A percentile compares a stretch with the other conserved stretches of the same genome.
Evolutionary conservation across 2,113 vertebrate genomes (phyloP).

Genomic region (Fregata magnificens): DNA sequence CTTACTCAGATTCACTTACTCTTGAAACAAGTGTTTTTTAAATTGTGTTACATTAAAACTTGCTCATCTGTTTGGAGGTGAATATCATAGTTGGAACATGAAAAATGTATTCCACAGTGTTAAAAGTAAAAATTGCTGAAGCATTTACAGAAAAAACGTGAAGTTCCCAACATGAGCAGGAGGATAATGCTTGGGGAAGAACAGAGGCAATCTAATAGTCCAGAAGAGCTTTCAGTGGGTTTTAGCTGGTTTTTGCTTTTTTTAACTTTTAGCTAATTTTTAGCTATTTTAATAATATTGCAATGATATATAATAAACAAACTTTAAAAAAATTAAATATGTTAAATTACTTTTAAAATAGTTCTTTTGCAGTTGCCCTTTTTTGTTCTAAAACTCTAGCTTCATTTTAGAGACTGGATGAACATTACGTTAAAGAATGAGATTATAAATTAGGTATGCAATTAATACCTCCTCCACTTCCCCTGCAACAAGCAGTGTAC

Average conservation of each 20-base stretch:
- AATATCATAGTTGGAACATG: neutral
- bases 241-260: too few relatives aligned
- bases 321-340: neutral
- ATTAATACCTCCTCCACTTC: conserved; percentile 39
- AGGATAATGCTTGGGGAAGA: neutral
- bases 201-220: neutral
- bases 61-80: neutral
- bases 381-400: neutral
- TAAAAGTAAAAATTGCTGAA: neutral
- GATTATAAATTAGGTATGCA: conserved; percentile 30
- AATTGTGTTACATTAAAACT: neutral
- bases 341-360: neutral
- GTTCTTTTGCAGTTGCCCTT: neutral
- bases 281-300: neutral
- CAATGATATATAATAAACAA: neutral
- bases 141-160: neutral
- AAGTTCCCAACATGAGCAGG: neutral
- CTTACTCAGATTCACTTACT: neutral
- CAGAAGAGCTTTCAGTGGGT: neutral
- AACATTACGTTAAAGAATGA: conserved; percentile 5
- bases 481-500: conserved; percentile 12
- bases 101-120: neutral
- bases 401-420: neutral
- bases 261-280: too few relatives aligned
- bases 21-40: neutral